phyloP scores from a whole-genome alignment of 2,113 vertebrate species.

The Channa argus region DNA sequence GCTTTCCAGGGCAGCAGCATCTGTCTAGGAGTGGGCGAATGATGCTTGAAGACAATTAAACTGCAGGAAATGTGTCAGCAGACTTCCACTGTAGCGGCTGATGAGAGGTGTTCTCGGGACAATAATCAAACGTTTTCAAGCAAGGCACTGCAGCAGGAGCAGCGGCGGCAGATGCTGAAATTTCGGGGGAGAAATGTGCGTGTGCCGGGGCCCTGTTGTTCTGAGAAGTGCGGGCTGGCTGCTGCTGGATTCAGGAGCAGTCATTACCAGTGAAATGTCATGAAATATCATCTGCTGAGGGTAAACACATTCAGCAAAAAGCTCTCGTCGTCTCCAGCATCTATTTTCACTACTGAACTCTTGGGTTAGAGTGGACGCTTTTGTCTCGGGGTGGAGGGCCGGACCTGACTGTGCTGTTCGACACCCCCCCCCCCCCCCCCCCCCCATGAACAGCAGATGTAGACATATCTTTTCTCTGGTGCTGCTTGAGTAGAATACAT shows the following conservation, averaged over 20 bases:
- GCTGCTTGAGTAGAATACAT: slow-evolving; percentile 10
- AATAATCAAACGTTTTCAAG: slow-evolving; percentile 41
- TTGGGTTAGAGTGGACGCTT: slow-evolving; percentile 1
- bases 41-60: slow-evolving; percentile 26
- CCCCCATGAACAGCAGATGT: not conserved
- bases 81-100: slow-evolving; percentile 11
- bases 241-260: slow-evolving; percentile 6
- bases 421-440: too few relatives aligned
- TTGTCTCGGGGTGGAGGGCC: not conserved
- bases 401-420: not conserved
- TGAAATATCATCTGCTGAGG: not conserved
- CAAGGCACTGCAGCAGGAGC: slow-evolving; percentile 35
- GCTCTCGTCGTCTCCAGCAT: not conserved
- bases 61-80: slow-evolving; percentile 23
- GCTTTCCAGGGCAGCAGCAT: slow-evolving; percentile 8
- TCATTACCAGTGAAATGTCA: slow-evolving; percentile 9
- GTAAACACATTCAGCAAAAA: not conserved
- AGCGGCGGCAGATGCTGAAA: slow-evolving; percentile 37
- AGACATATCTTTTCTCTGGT: not conserved
- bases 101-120: slow-evolving; percentile 26
- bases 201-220: not conserved
- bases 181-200: not conserved
- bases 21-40: not conserved
- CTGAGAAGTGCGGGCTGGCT: slow-evolving; percentile 1
- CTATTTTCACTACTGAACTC: slow-evolving; percentile 38